Conservation (phyloP, 2,888 invertebrate genomes). For the Drosophila formosana region DNA sequence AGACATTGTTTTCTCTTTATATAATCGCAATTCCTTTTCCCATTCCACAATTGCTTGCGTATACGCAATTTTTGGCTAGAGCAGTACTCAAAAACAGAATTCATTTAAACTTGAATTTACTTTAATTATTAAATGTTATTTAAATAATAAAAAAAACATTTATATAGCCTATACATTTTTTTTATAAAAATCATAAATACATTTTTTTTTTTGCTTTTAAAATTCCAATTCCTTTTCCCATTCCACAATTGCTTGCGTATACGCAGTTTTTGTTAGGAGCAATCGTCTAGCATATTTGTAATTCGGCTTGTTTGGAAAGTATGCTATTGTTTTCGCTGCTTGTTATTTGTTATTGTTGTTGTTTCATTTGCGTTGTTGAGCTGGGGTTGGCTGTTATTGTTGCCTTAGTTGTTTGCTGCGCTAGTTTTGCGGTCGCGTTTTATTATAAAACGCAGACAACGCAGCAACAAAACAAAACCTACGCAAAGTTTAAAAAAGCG, state of each 20-base stretch:
- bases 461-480: slow-evolving; percentile 24
- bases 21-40: no score
- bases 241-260: no score
- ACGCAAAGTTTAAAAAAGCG: slow-evolving; percentile 11
- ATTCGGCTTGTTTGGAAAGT: slow-evolving; percentile 3
- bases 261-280: no score
- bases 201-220: no score
- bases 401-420: slow-evolving; percentile 61
- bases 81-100: no score
- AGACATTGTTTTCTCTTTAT: no score
- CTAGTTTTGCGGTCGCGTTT: slow-evolving; percentile 73
- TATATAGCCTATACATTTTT: no score
- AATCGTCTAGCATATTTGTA: not conserved
- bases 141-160: no score
- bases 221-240: no score
- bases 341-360: slow-evolving; percentile 40
- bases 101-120: no score
- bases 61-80: not conserved
- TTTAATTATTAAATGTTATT: no score
- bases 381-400: slow-evolving; percentile 40
- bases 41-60: not conserved
- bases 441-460: slow-evolving; percentile 69
- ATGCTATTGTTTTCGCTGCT: not conserved
- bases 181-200: no score
- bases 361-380: slow-evolving; percentile 41